Evolutionary conservation across 2,113 vertebrate genomes (phyloP).

Genomic region (Podiceps cristatus): DNA sequence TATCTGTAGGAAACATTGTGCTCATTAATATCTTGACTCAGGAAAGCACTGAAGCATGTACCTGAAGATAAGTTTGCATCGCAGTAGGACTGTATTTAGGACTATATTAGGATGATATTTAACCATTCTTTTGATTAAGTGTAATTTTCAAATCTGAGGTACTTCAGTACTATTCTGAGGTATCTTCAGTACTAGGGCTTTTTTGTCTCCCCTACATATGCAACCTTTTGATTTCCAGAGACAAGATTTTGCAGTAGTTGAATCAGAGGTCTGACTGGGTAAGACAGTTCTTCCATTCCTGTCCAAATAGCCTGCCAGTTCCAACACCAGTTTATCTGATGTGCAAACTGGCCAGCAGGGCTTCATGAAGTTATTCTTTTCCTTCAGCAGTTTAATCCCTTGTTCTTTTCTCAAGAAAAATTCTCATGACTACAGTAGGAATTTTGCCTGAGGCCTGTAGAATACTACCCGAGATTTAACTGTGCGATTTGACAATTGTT

Average conservation of each 20-base stretch:
- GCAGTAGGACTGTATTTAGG: not conserved
- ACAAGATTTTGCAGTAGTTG: not conserved
- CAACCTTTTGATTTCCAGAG: not conserved
- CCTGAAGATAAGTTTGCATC: not conserved
- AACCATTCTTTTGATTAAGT: not conserved
- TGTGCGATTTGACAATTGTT: not conserved
- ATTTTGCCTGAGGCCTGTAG: not conserved
- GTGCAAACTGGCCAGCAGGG: not conserved
- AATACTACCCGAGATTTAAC: not conserved
- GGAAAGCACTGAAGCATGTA: not conserved
- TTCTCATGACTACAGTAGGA: not conserved
- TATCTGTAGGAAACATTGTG: not conserved
- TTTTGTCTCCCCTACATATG: not conserved
- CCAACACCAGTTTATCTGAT: not conserved
- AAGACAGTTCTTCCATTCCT: not conserved
- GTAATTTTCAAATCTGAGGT: not conserved
- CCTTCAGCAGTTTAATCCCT: not conserved
- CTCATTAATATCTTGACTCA: not conserved
- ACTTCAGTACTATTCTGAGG: not conserved
- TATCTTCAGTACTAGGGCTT: not conserved
- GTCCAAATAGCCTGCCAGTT: not conserved
- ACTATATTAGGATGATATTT: not conserved
- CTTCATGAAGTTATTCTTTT: not conserved
- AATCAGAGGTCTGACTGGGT: not conserved
- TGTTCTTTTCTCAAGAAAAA: not conserved